Conservation (phyloP, 2,888 invertebrate genomes). For the Habrosyne pyritoides region DNA sequence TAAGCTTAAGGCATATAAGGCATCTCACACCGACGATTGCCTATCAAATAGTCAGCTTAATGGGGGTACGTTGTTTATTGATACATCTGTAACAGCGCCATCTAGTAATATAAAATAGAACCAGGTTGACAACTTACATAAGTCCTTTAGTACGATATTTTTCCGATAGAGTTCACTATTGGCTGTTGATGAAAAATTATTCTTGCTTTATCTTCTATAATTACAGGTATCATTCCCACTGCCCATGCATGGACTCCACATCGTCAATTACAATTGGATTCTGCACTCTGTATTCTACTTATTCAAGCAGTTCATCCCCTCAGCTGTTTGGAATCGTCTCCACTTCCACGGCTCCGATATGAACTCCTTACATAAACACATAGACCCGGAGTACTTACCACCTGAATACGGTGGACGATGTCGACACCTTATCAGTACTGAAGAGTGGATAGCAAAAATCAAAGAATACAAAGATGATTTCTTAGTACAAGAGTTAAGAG, state of each 20-base stretch:
- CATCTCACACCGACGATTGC: conserved; percentile 68
- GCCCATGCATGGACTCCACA: conserved; percentile 88
- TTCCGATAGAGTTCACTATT: background rate
- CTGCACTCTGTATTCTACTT: conserved; percentile 89
- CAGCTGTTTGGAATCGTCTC: conserved; percentile 83
- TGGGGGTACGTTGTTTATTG: conserved; percentile 61
- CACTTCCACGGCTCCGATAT: conserved; percentile 72
- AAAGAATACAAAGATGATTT: conserved; percentile 77
- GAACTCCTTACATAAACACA: conserved; percentile 64
- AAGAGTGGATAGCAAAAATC: conserved; percentile 85
- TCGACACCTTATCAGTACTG: conserved; percentile 82
- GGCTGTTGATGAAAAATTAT: too few relatives aligned
- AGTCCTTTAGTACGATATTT: background rate
- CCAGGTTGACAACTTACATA: background rate
- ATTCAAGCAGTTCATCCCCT: conserved; percentile 89
- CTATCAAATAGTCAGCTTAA: conserved; percentile 66
- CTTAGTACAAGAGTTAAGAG: conserved; percentile 84
- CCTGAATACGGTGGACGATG: conserved; percentile 74
- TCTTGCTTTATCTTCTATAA: conserved; percentile 7
- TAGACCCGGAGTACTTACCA: conserved; percentile 65
- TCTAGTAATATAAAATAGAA: conserved; percentile 9
- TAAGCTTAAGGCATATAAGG: conserved; percentile 60
- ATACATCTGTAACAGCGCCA: conserved; percentile 14
- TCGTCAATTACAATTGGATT: conserved; percentile 90
- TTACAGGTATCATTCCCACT: conserved; percentile 88